Evolutionary conservation across 2,888 invertebrate genomes (phyloP), one percentile per base, ranked within the genome.

Genomic region (Polylopha cassiicola): DNA sequence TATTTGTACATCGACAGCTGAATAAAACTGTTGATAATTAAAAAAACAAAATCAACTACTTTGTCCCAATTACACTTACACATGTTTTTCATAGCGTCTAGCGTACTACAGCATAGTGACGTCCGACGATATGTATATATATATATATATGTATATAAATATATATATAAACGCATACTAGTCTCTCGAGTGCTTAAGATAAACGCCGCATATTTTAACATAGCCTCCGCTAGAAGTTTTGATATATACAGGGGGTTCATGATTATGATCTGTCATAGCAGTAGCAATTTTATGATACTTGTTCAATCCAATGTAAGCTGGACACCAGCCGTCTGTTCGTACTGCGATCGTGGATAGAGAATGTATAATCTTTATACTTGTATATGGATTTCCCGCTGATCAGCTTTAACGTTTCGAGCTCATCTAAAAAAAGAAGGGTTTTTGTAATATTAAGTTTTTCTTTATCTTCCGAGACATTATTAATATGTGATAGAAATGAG

Each of bases 221-320:
- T n/a, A n/a, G n/a, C n/a, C n/a, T n/a, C n/a, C n/a, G 7, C 26
- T n/a, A n/a, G n/a, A 13, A 3, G 8, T 4, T 26, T 16, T 34
- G 8, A 9, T 10, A 14, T 20, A 9, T 16, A 29, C 16, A 6
- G 44, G 53, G 2, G 54, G 55, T 0, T 36, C 31, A 21, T 55
- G 57, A 14, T 44, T 54, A 30, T 59, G 57, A 1, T 32, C 31
- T 3, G 43, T 42, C 8, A 42, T 24, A 2, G 45, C 51, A 7
- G 22, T 20, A 0, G 38, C 11, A 1, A 58, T 46, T 2, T 23
- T 18, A 1, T 50, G 43, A 4, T 32, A 2, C n/a, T 36, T n/a
- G 27, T 45, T 37, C 9, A 44, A 17, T 10, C 11, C 33, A 5
- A 37, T 37, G 17, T 7, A 10, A 2, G 61, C 57, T 7, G 30